Evolutionary conservation across 2,797 vertebrate species (phyloP), one percentile per base, ranked within the genome.

Genomic region (Atherinosoma microstoma): DNA sequence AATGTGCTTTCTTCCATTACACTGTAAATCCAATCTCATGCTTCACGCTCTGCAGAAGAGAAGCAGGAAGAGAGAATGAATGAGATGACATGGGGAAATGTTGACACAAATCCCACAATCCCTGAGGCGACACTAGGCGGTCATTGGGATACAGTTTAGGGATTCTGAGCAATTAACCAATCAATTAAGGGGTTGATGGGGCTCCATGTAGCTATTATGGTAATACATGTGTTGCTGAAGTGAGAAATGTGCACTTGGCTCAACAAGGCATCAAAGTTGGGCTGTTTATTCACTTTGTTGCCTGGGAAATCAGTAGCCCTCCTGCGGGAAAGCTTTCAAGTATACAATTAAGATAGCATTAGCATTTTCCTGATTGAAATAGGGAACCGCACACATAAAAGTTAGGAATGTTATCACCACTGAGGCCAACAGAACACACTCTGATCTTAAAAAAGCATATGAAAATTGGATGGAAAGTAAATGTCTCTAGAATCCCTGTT

Each of bases 1-100:
- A 94, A 94, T 93, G 89, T 80, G 88, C 90, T 91, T 91, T 89
- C 93, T 94, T 93, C 90, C 85, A 92, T 93, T 94, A 90, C 90
- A 86, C 85, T 83, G 83, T 91, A 92, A 93, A 94, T 94, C 91
- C 91, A 93, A 93, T 91, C 85, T 93, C 93, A 93, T 92, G 92
- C 93, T 94, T 94, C 92, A 93, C 60, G 89, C 85, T 90, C 82
- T 80, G 85, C 56, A 67, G 89, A 84, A 40, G 79, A 86, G 82
- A 69, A 75, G 83, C 80, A 76, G 83, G 80, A 84, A 73, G 80
- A 75, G 40, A 40, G 67, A 81, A 69, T 79, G 84, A 87, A 84
- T 76, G 87, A 77, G 83, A 86, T 63, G 80, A 80, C 80, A 71
- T 64, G 75, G 78, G 83, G 73, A 85, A 86, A 85, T 88, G 87